Conservation (phyloP, 1,140 invertebrate genomes). For the Drosophila sulfurigaster region DNA sequence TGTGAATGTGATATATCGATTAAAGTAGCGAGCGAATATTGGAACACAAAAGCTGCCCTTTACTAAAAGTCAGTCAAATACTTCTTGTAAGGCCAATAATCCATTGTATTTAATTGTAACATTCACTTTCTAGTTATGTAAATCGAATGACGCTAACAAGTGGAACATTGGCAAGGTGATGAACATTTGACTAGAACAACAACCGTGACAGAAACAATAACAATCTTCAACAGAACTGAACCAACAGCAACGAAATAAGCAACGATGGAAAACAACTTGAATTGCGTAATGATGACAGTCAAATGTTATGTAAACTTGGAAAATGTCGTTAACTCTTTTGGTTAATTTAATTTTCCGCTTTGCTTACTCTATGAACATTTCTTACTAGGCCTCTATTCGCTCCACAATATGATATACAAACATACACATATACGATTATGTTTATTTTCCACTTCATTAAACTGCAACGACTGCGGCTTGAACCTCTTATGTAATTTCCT, state of each 20-base stretch:
- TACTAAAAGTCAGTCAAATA: too few species aligned
- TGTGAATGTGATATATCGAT: too few species aligned
- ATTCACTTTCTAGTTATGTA: slow-evolving; percentile 58
- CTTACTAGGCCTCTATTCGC: not conserved
- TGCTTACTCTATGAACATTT: slow-evolving; percentile 23
- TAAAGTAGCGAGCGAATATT: too few species aligned
- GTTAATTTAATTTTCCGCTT: slow-evolving; percentile 73
- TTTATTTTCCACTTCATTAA: slow-evolving; percentile 82
- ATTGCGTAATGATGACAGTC: slow-evolving; percentile 28
- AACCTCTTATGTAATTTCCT: slow-evolving; percentile 74
- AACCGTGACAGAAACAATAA: slow-evolving; percentile 15
- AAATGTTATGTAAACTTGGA: slow-evolving; percentile 63
- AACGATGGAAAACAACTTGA: not conserved
- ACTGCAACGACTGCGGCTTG: slow-evolving; percentile 60
- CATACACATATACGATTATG: slow-evolving; percentile 59
- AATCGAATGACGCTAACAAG: slow-evolving; percentile 74
- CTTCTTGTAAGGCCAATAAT: slow-evolving; percentile 13
- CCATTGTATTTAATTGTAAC: slow-evolving; percentile 5
- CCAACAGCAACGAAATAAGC: not conserved
- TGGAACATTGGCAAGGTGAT: slow-evolving; percentile 80
- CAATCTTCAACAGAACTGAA: too few species aligned
- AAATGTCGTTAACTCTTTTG: slow-evolving; percentile 64
- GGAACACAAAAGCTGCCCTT: too few species aligned
- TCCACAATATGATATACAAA: slow-evolving; percentile 32
- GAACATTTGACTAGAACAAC: slow-evolving; percentile 71